Conservation (phyloP, 2,888 invertebrate species). For the Phasia obesa region DNA sequence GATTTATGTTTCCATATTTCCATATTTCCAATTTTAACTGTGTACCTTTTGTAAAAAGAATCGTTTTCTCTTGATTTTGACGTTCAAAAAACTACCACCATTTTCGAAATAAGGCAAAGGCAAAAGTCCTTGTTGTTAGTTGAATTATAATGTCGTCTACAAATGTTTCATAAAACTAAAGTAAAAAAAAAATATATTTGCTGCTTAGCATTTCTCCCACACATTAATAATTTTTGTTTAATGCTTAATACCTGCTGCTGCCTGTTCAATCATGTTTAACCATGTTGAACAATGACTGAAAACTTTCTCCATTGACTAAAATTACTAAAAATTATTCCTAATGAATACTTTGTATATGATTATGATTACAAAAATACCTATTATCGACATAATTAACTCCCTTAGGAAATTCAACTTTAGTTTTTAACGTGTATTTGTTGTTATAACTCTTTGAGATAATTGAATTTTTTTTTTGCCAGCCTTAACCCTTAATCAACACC, state of each 20-base stretch:
- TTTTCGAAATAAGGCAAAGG: neutral
- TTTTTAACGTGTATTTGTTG: slow-evolving; percentile 33
- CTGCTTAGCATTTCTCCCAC: neutral
- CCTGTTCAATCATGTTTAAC: slow-evolving; percentile 24
- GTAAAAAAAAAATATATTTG: slow-evolving; percentile 12
- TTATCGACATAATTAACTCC: slow-evolving; percentile 61
- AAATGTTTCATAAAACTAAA: slow-evolving; percentile 37
- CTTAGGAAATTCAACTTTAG: slow-evolving; percentile 46
- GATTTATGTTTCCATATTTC: neutral
- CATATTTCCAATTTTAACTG: neutral
- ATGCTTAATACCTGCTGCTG: slow-evolving; percentile 50
- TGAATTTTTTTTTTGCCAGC: slow-evolving; percentile 24
- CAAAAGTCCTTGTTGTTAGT: neutral
- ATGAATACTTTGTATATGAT: slow-evolving; percentile 24
- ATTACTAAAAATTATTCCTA: slow-evolving; percentile 17
- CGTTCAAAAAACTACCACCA: slow-evolving; percentile 10
- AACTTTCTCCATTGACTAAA: slow-evolving; percentile 22
- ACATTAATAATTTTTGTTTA: slow-evolving; percentile 4
- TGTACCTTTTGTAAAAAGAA: slow-evolving; percentile 21
- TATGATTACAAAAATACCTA: slow-evolving; percentile 28
- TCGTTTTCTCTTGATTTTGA: neutral
- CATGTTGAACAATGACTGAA: neutral
- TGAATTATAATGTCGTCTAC: slow-evolving; percentile 54
- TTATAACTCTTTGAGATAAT: slow-evolving; percentile 30
- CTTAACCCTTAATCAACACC: slow-evolving; percentile 43